These are phyloP conservation scores for Bemisia tabaci DNA, from an alignment of 1,140 invertebrate genomes.

Conservation along the genomic window DNA sequence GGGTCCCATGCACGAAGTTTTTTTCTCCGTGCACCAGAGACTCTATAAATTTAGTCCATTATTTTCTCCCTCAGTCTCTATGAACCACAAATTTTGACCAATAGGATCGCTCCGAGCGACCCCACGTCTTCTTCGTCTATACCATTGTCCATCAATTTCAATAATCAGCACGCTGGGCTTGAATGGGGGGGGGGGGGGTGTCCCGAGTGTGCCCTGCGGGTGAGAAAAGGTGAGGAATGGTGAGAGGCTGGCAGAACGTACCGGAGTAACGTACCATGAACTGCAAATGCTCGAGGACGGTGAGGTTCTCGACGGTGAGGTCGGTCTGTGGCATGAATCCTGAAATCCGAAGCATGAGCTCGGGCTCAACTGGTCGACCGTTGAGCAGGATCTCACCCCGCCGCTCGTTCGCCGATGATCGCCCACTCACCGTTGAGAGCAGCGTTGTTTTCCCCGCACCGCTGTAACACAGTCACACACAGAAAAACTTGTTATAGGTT, in stretches of 20 bases:
- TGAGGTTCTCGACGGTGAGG: conserved; percentile 47
- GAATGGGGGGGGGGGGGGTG: background rate
- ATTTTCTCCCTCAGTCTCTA: too few species aligned
- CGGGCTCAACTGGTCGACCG: conserved; percentile 39
- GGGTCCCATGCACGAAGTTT: too few species aligned
- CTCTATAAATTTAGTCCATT: too few species aligned
- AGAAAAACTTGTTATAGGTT: background rate
- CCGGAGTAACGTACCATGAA: too few species aligned
- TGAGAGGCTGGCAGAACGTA: conserved; percentile 38
- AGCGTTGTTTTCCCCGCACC: conserved; percentile 58
- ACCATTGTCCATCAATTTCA: too few species aligned
- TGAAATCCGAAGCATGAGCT: conserved; percentile 48
- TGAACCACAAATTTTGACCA: too few species aligned
- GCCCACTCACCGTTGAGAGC: conserved; percentile 48
- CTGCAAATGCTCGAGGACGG: conserved; percentile 55
- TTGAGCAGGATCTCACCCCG: conserved; percentile 53
- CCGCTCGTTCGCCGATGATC: too few species aligned
- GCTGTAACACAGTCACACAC: conserved; percentile 31
- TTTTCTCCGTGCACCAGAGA: too few species aligned
- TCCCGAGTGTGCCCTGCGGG: background rate
- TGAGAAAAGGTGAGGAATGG: conserved; percentile 11
- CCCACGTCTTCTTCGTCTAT: too few species aligned
- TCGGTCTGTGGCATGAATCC: conserved; percentile 58
- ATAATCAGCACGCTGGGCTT: background rate
- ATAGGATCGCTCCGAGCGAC: too few species aligned